Evolutionary conservation across 1,140 invertebrate species (phyloP), one percentile per base, ranked within the genome.

Genomic region (Bicyclus anynana): DNA sequence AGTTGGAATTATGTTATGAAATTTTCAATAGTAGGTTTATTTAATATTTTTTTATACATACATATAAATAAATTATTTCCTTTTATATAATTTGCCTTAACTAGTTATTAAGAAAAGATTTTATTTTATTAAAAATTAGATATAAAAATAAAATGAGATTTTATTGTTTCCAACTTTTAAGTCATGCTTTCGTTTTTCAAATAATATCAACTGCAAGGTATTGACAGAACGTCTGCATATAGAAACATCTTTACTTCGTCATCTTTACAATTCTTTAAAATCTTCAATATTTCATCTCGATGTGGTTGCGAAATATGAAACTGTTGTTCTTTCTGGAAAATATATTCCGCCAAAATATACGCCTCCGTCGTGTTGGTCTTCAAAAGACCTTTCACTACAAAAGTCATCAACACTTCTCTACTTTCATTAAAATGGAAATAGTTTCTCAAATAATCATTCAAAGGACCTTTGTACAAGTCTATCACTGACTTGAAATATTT

Each of bases 401-500:
- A 54, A n/a, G 27, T 52, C 1, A 67, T 26, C 13, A 84, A 71
- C 1, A 29, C 51, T 5, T 38, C 13, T 21, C 38, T 56, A 6
- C 52, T 53, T 9, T 54, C 14, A 21, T 48, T 49, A 37, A 49
- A 57, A 2, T 38, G 4, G 12, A 69, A 71, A 60, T 69, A 59
- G 12, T 55, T 13, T 33, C 7, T 1, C 4, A 79, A 57, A 59
- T 72, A 80, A 2, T 47, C 38, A 17, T 40, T 50, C 4, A 81
- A 37, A 0, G 48, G 37, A 5, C 18, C 35, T 10, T 63, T 59
- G 38, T 84, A 84, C 6, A 84, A 40, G 14, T 74, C 65, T 21
- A 63, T 49, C 1, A 82, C 59, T 5, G 72, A 74, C 16, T 64
- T 46, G 46, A 77, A 84, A 58, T 75, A 82, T 48, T 59, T 66